Percentiles rank a stretch among this genome's conserved stretches.
Evolutionary conservation across 1,140 invertebrate species (phyloP).

Genomic region (Drosophila carrolli): DNA sequence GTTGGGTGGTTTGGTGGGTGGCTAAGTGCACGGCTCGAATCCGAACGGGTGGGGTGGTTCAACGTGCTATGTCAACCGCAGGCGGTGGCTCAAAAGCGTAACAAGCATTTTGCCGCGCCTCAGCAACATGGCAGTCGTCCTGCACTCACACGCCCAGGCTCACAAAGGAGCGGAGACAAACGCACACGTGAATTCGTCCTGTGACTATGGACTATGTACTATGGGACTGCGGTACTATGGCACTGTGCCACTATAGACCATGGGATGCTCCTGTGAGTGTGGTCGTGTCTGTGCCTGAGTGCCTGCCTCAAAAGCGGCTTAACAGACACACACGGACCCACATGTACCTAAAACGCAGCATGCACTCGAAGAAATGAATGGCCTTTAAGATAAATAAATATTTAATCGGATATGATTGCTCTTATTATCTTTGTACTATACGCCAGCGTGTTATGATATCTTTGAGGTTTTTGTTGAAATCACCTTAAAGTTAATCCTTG

Average conservation of each 20-base stretch:
- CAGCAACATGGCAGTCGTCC: conserved; percentile 49
- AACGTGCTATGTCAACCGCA: conserved; percentile 77
- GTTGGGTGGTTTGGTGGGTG: conserved; percentile 9
- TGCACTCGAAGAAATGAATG: neutral
- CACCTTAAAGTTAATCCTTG: too few species aligned
- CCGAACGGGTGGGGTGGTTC: conserved; percentile 16
- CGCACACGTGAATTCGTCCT: conserved; percentile 36
- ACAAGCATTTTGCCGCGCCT: conserved; percentile 66
- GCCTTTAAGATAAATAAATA: too few species aligned
- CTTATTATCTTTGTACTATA: too few species aligned
- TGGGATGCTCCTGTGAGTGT: conserved; percentile 12
- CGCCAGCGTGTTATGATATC: too few species aligned
- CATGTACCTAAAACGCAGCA: conserved; percentile 18
- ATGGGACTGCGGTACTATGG: neutral
- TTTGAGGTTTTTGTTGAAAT: too few species aligned
- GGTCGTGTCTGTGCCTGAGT: conserved; percentile 48
- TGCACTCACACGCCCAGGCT: conserved; percentile 17
- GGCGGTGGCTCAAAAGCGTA: conserved; percentile 76
- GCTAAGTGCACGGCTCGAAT: neutral
- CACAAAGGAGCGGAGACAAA: conserved; percentile 31
- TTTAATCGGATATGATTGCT: too few species aligned
- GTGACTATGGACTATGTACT: conserved; percentile 9
- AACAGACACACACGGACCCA: conserved; percentile 45
- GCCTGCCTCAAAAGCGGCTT: conserved; percentile 74
- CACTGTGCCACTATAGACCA: neutral